Evolutionary conservation across 2,113 vertebrate genomes (phyloP).

Genomic region (Lonchura striata): DNA sequence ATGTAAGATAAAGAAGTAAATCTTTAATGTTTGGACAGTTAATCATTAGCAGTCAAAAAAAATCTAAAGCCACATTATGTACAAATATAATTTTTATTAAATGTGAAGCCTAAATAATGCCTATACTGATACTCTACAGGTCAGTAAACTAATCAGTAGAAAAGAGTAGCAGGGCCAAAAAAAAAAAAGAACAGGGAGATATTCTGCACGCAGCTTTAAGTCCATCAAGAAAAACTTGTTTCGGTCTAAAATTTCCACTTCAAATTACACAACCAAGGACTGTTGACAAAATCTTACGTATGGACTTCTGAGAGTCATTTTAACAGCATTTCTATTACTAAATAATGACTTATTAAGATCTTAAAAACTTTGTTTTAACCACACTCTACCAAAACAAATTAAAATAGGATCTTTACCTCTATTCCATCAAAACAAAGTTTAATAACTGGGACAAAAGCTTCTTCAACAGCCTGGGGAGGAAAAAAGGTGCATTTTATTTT

Average conservation of each 20-base stretch:
- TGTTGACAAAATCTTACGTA: not conserved
- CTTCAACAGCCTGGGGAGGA: conserved; percentile 82
- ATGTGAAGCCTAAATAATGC: not conserved
- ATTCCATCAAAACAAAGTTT: conserved; percentile 89
- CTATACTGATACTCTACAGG: not conserved
- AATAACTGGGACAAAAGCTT: conserved; percentile 90
- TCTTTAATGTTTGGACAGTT: not conserved
- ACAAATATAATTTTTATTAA: not conserved
- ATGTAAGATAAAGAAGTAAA: not conserved
- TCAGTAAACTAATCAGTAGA: not conserved
- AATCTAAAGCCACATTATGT: not conserved
- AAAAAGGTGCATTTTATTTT: conserved; percentile 9
- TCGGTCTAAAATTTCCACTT: not conserved
- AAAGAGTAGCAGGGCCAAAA: not conserved
- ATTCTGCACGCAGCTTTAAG: not conserved
- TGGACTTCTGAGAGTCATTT: not conserved
- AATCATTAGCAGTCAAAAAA: not conserved
- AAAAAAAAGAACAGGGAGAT: not conserved
- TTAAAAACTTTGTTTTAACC: not conserved
- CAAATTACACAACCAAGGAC: not conserved
- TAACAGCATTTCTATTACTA: not conserved
- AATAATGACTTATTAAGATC: not conserved
- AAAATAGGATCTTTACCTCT: conserved; percentile 76
- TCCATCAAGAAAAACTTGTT: not conserved
- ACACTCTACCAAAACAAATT: not conserved